Evolutionary conservation across 2,797 vertebrate species (phyloP).

Genomic region (Falco concolor): DNA sequence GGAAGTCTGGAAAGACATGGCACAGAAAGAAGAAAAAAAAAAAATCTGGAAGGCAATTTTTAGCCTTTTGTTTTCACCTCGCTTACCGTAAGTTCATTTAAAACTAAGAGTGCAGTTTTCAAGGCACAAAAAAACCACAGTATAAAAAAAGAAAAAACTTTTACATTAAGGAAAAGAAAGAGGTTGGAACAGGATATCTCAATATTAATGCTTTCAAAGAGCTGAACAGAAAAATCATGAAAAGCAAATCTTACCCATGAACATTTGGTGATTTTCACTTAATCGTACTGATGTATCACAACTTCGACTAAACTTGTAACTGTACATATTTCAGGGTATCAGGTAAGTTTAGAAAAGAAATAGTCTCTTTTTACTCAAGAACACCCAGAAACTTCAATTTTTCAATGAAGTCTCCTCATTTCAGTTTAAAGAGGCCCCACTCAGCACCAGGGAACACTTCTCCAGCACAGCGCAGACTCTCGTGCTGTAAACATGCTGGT

Average conservation of each 20-base stretch:
- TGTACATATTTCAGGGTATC: neutral
- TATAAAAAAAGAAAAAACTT: neutral
- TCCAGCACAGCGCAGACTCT: neutral
- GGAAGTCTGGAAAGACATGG: neutral
- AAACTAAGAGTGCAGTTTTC: neutral
- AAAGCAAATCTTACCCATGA: neutral
- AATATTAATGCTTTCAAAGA: neutral
- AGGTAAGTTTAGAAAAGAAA: neutral
- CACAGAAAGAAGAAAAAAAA: neutral
- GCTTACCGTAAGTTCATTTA: neutral
- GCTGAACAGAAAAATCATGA: neutral
- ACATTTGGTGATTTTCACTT: neutral
- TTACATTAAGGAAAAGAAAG: neutral
- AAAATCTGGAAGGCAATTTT: neutral
- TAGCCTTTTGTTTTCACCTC: neutral
- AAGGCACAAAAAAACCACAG: neutral
- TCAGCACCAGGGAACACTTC: neutral
- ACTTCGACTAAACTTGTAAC: neutral
- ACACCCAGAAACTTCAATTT: neutral
- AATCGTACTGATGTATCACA: neutral
- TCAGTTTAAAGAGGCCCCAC: neutral
- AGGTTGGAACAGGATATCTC: neutral
- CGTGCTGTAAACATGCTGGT: rapidly evolving
- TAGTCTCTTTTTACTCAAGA: neutral
- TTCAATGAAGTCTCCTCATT: neutral